Evolutionary conservation across 2,113 vertebrate species (phyloP), one percentile per base, ranked within the genome.

Genomic region (Dasyurus viverrinus): DNA sequence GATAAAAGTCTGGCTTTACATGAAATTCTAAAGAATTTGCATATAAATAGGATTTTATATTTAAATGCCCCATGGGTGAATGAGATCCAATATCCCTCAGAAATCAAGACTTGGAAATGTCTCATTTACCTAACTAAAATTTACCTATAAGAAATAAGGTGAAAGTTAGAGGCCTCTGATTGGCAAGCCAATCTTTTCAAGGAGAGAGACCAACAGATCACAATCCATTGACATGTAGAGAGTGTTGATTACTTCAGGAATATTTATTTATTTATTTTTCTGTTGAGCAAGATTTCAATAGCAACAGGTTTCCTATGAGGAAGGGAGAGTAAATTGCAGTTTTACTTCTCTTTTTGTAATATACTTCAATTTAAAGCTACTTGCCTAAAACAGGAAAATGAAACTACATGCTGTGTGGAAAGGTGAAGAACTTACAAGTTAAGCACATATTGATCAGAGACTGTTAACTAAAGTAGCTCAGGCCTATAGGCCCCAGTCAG

Each of bases 31-130:
- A 96, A 93, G 91, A 95, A 98, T 98, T 98, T 98, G 96, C 98
- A 98, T 98, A 98, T 97, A 98, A 98, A 98, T 98, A 98, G 96
- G 57, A 92, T 98, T 98, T 98, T 97, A 90, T 96, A 94, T 97
- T 98, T 98, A 95, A 97, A 97, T 97, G 90, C 89, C 76, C 90
- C 93, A 53, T 60, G 92, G 96, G 68, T 84, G 92, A 97, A 97
- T 96, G 54, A 95, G 52, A 96, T 96, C 89, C 54, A 95, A 90
- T 90, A 97, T 57, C 89, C 90, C 60, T 53, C 90, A 97, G 97
- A 98, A 96, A 96, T 97, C 89, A 97, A 91, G 95, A 97, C 95
- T 94, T 53, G 46, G 50, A 96, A 95, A 91, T 53, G n/a, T 97
- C 91, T 97, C 57, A 95, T 98, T 98, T 98, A 92, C 60, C 46